Base-by-base conservation (phyloP, 2,797 vertebrate species). In the Chrysocyon brachyurus region DNA sequence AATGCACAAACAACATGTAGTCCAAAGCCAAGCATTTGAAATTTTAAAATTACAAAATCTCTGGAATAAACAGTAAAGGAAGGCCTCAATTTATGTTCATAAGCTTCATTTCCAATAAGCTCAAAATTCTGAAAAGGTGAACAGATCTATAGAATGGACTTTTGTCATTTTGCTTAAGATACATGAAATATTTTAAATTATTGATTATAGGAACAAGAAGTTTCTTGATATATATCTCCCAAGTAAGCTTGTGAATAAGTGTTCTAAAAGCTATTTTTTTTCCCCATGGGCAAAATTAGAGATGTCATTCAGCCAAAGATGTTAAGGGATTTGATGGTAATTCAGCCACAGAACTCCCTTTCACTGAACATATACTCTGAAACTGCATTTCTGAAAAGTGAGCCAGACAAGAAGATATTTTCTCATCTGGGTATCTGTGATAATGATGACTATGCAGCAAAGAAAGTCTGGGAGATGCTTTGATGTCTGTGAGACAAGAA, bases 81-180 rank as follows among this genome's bases (percentile, higher is more conserved):
- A 85, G n/a, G 4, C 7, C 12, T 95, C 40, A 84, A 49, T n/a
- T 83, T 22, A 96, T 61, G 21, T 57, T 81, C 16, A 26, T 73
- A 87, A 89, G 4, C 1, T 93, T 84, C 83, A 77, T 94, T 81
- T 96, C 14, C 61, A 90, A 0, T 59, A 87, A 81, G 14, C 87
- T 26, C 64, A 82, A 94, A 94, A 64, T 92, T 92, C 66, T 91
- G 19, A 63, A 95, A 89, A 85, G 22, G 91, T 77, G 21, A 90
- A n/a, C 5, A 72, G 4, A 77, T 57, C 56, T 36, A 1, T 33
- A 26, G 0, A 94, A 83, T 12, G 21, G 1, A 57, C 1, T 26
- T 68, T 90, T 54, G 21, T 26, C 72, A 57, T 28, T 97, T 92
- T 96, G 1, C 46, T 78, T 79, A 75, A 92, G 79, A 87, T 85